Evolutionary conservation across 2,888 invertebrate genomes (phyloP).

Genomic region (Lissonota sp.): DNA sequence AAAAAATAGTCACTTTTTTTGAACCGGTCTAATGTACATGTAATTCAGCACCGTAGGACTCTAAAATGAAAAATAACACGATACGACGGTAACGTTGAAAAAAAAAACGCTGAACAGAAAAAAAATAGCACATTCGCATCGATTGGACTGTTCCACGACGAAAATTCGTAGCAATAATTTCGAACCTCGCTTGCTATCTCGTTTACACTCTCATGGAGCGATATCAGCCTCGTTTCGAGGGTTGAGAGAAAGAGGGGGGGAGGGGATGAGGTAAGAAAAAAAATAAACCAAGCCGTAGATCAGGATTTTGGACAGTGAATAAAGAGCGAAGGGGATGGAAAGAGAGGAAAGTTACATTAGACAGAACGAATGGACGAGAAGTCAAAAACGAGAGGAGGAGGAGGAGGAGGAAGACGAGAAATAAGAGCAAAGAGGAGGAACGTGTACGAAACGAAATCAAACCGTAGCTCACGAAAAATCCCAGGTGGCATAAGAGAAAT

Average conservation of each 20-base stretch:
- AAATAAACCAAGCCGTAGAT: slow-evolving; percentile 63
- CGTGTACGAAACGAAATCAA: slow-evolving; percentile 59
- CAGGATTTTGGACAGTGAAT: slow-evolving; percentile 67
- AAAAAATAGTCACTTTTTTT: too few species aligned
- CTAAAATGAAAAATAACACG: neutral
- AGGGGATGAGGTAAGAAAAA: slow-evolving; percentile 32
- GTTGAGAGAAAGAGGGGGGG: slow-evolving; percentile 20
- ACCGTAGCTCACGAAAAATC: slow-evolving; percentile 48
- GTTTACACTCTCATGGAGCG: slow-evolving; percentile 54
- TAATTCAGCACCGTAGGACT: neutral
- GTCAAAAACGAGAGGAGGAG: slow-evolving; percentile 24
- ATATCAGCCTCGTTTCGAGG: slow-evolving; percentile 51
- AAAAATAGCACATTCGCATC: slow-evolving; percentile 10
- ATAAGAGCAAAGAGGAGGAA: slow-evolving; percentile 39
- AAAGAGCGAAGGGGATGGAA: slow-evolving; percentile 39
- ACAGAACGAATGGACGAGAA: slow-evolving; percentile 65
- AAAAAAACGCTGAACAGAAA: neutral
- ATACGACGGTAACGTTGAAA: neutral
- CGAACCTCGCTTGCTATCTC: slow-evolving; percentile 38
- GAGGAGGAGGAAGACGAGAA: slow-evolving; percentile 28
- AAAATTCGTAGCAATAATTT: slow-evolving; percentile 39
- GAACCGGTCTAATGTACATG: neutral
- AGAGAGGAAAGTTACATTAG: slow-evolving; percentile 55
- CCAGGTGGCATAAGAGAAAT: slow-evolving; percentile 51
- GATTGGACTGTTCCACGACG: neutral